Evolutionary conservation across 2,113 vertebrate species (phyloP), one percentile per base, ranked within the genome.

Genomic region (Phalacrocorax brasilianus): DNA sequence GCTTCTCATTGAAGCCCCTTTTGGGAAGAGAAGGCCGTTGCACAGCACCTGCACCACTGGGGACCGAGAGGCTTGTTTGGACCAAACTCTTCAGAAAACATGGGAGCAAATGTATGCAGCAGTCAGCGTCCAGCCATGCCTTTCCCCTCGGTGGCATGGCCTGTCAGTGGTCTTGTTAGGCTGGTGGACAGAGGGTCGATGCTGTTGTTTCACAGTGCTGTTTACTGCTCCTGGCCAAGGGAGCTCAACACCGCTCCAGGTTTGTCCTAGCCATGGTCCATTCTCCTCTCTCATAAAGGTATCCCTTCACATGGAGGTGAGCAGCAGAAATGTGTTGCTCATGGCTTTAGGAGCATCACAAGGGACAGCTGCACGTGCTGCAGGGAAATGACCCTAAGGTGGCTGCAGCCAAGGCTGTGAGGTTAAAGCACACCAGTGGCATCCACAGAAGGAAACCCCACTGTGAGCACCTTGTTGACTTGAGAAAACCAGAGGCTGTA

Each of bases 111-210:
- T 5, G 27, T 5, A 11, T 30, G 8, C 32, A 38, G 19, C 28
- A 56, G 59, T 23, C 38, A 26, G 16, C 10, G 12, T 5, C 28
- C 30, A 68, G 30, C 12, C 42, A 13, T 58, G 26, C 6, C 49
- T 78, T 67, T 35, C 22, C 9, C 12, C 23, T 56, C 1, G 0
- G 26, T 52, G 11, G 2, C 33, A 45, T 4, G 14, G 11, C 21
- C 50, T 61, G 12, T 6, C 0, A 1, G 4, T 0, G 0, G 12
- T 47, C 38, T 26, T 23, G 5, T 47, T 12, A 47, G 20, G n/a
- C 53, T 52, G 21, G 8, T 2, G 2, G 27, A 12, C 20, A 61
- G 27, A 61, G 26, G 8, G 7, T 26, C 14, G 12, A 40, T 23
- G 27, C 20, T 49, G 18, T 28, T 82, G 11, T 26, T 76, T 70